A percentile compares a stretch with the other conserved stretches of the same genome.
Evolutionary conservation across 2,113 vertebrate species (phyloP).

Genomic region (Ceuthmochares aereus): DNA sequence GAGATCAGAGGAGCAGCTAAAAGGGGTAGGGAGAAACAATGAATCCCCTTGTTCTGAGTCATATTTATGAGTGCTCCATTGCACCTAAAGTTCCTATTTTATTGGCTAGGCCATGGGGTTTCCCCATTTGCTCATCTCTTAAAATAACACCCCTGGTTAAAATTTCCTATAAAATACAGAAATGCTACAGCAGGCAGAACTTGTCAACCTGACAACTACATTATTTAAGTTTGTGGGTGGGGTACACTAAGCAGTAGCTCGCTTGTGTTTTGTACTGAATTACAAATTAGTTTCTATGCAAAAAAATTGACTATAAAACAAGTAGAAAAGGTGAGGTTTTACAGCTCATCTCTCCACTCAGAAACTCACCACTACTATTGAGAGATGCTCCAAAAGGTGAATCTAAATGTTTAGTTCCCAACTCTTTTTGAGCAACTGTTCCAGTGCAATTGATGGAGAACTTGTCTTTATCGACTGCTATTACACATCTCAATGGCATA

Average conservation of each 20-base stretch:
- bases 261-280: constrained; percentile 38
- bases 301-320: background rate
- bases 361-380: background rate
- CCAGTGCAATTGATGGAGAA: background rate
- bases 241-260: background rate
- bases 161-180: constrained; percentile 72
- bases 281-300: constrained; percentile 21
- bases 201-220: constrained; percentile 68
- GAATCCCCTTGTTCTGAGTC: constrained; percentile 78
- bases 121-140: constrained; percentile 84
- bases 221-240: constrained; percentile 65
- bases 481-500: background rate
- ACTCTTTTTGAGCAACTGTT: background rate
- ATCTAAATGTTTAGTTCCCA: background rate
- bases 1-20: constrained; percentile 78
- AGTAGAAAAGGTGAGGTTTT: background rate
- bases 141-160: constrained; percentile 79
- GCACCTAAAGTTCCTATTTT: constrained; percentile 83
- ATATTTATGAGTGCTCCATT: constrained; percentile 81
- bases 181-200: constrained; percentile 58
- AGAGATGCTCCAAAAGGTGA: background rate
- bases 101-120: constrained; percentile 76
- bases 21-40: constrained; percentile 74
- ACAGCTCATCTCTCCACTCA: background rate
- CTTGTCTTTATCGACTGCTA: background rate